Percentiles rank a stretch among this genome's conserved stretches.
phyloP scores from a whole-genome alignment of 2,797 vertebrate species.

The Phalloptychus januarius region DNA sequence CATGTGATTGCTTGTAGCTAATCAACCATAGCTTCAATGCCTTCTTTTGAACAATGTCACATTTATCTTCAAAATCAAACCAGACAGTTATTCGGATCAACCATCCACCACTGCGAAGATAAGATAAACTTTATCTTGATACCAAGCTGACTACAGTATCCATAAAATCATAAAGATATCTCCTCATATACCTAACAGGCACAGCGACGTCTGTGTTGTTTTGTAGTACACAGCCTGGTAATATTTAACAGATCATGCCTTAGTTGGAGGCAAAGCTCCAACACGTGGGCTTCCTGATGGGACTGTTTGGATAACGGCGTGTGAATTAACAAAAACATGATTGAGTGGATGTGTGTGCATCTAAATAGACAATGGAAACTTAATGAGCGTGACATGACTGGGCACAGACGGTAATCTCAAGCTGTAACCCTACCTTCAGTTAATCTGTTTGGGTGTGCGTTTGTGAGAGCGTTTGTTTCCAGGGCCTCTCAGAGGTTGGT shows the following conservation, averaged over 20 bases:
- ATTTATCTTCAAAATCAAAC: conserved; percentile 1
- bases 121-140: conserved; percentile 41
- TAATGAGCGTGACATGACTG: conserved; percentile 52
- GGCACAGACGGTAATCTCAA: conserved; percentile 40
- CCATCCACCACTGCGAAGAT: conserved; percentile 26
- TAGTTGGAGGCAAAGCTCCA: conserved; percentile 16
- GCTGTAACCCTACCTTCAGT: conserved; percentile 34
- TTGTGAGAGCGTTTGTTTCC: conserved; percentile 55
- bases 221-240: conserved; percentile 36
- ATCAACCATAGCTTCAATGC: not conserved
- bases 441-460: conserved; percentile 55
- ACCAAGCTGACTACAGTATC: conserved; percentile 18
- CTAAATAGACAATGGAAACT: conserved; percentile 43
- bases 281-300: conserved; percentile 39
- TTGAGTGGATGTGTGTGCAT: conserved; percentile 33
- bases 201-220: conserved; percentile 19
- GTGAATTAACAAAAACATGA: conserved; percentile 50
- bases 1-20: not conserved
- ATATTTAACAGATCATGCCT: conserved; percentile 53
- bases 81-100: conserved; percentile 34
- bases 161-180: conserved; percentile 57
- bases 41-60: not conserved
- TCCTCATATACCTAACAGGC: conserved; percentile 10
- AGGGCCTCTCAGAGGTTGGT: conserved; percentile 59
- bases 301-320: conserved; percentile 49